These are phyloP conservation scores for Peromyscus californicus DNA, from an alignment of 2,113 vertebrate species.

Conservation along the genomic window DNA sequence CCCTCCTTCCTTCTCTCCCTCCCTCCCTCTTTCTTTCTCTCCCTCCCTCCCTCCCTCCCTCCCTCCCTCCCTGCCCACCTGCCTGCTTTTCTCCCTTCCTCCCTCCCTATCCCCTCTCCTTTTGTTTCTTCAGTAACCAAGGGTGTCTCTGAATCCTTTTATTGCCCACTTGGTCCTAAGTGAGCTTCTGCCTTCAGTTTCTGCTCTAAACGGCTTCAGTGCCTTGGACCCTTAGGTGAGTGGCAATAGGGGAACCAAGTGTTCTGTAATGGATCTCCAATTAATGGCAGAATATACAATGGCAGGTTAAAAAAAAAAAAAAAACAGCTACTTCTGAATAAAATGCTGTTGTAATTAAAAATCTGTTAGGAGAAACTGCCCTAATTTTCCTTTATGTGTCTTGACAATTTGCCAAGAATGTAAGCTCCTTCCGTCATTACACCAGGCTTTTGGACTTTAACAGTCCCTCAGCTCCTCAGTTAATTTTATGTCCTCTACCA, in stretches of 20 bases:
- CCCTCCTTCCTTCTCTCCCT: not conserved
- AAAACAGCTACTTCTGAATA: slow-evolving; percentile 62
- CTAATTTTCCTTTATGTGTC: slow-evolving; percentile 57
- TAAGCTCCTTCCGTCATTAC: slow-evolving; percentile 70
- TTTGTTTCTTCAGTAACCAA: not conserved
- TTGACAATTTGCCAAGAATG: slow-evolving; percentile 73
- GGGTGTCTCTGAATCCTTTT: not conserved
- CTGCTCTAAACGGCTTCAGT: slow-evolving; percentile 38
- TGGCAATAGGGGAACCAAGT: not conserved
- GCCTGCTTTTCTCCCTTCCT: not conserved
- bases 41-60: rapidly evolving
- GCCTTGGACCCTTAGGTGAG: slow-evolving; percentile 37
- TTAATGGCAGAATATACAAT: slow-evolving; percentile 36
- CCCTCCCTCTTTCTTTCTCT: no score
- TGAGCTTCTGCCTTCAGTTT: slow-evolving; percentile 34
- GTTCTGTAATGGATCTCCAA: slow-evolving; percentile 16
- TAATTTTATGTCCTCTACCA: slow-evolving; percentile 73
- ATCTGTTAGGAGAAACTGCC: slow-evolving; percentile 62
- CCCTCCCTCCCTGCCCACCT: rapidly evolving
- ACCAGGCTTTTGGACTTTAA: slow-evolving; percentile 51
- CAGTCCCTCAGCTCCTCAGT: slow-evolving; percentile 37
- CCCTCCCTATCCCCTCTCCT: not conserved
- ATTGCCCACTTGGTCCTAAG: not conserved
- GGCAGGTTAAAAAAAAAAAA: not conserved
- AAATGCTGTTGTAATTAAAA: slow-evolving; percentile 80